Base-by-base conservation (phyloP, 2,113 vertebrate species). In the Varanus salvator region DNA sequence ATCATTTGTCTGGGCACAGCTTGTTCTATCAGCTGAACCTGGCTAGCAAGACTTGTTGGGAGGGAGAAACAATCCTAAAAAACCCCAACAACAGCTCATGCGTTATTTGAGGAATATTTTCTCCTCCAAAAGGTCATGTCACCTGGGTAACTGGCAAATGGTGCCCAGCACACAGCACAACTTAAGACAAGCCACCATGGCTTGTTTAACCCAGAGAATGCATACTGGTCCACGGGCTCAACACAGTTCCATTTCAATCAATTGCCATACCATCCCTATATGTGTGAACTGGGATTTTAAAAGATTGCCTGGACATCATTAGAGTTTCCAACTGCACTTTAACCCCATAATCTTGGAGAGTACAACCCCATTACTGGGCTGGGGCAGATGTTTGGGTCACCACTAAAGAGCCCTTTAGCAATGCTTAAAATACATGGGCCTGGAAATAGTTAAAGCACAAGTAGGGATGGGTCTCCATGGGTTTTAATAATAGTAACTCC, bases 401-500 rank as follows among this genome's bases (percentile, higher is more conserved):
- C n/a, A n/a, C 3, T 91, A 60, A 86, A 77, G 78, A 19, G 90
- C 88, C 68, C 77, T 90, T 91, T 90, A 1, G 71, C 93, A 93
- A 89, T 76, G 91, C 91, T 94, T 94, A 95, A 94, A 95, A 95
- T 91, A 93, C 95, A 96, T 94, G 89, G 93, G 96, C 88, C 93
- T 95, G 95, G 94, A 96, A 96, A 96, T 89, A 89, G 95, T 96
- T 96, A 96, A 96, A 93, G 90, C 85, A 91, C 92, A 92, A 90
- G 68, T 74, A 89, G 91, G 88, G 68, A 90, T 92, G 94, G 90
- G 85, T 94, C 90, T 93, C 64, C 81, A 90, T 85, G 91, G 88
- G 91, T 88, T 94, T 97, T 97, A 98, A 98, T 98, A 97, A 98
- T 97, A 97, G 96, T 97, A 98, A 97, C 96, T 95, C 96, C 94